Evolutionary conservation across 2,888 invertebrate genomes (phyloP).

Genomic region (Altica lythri): DNA sequence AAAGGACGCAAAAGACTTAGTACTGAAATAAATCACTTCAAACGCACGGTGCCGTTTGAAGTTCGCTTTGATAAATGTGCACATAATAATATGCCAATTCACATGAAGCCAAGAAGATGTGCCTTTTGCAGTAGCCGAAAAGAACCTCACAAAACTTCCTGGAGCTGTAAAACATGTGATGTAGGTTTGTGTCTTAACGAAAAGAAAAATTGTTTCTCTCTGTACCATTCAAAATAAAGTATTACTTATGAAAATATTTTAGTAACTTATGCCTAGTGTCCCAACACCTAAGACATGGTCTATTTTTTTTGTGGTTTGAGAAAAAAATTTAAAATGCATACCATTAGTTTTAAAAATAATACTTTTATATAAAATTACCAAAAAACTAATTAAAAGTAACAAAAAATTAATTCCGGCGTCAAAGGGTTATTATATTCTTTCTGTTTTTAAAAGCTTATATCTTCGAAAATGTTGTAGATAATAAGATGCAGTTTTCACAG

Average conservation of each 20-base stretch:
- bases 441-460: no score
- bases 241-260: constrained; percentile 6
- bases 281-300: constrained; percentile 1
- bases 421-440: no score
- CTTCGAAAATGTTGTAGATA: no score
- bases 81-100: constrained; percentile 11
- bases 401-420: no score
- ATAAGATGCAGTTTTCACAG: no score
- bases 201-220: constrained; percentile 10
- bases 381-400: neutral
- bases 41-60: constrained; percentile 4
- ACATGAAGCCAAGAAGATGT: neutral
- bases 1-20: neutral
- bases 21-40: constrained; percentile 1
- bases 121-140: constrained; percentile 11
- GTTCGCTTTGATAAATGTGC: constrained; percentile 4
- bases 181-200: constrained; percentile 18
- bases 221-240: constrained; percentile 10
- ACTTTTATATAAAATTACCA: neutral
- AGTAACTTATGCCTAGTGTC: constrained; percentile 6
- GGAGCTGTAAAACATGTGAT: constrained; percentile 15
- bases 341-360: neutral
- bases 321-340: constrained; percentile 6
- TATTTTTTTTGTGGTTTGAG: constrained; percentile 2
- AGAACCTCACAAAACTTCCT: constrained; percentile 10